Evolutionary conservation across 1,140 invertebrate species (phyloP), one percentile per base, ranked within the genome.

Genomic region (Diprion similis): DNA sequence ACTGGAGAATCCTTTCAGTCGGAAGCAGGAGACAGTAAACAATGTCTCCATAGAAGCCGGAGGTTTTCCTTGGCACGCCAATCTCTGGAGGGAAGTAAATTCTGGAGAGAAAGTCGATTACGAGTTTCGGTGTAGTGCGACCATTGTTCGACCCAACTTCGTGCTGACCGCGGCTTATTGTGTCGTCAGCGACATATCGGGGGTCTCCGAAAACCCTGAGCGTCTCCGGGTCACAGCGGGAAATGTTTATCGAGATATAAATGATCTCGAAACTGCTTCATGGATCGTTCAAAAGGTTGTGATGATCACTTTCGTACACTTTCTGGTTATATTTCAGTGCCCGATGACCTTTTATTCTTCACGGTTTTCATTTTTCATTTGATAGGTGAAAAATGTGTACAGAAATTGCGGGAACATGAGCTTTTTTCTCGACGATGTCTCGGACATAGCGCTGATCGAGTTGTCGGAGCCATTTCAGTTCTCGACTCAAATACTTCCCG

Each of bases 31-130:
- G 0, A 80, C 87, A 47, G 77, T 85, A 8, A 78, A 85, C 59
- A 86, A 84, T 46, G 51, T n/a, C 1, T 0, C 0, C 3, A 76
- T 85, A 7, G 78, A 80, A 8, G 75, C 85, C n/a, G 76, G 72
- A 0, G 83, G 86, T 45, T 86, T 88, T 69, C 86, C 86, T 6
- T 88, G 87, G 87, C 86, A 88, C 24, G 86, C 82, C 8, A 84
- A 85, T 15, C 59, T 88, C 8, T 88, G 87, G n/a, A 13, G 2
- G 51, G n/a, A 11, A n/a, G 8, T 11, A 1, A 13, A 3, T 8
- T 59, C 51, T 2, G 51, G 8, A 59, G 51, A 8, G 51, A n/a
- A 0, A 59, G n/a, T n/a, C 51, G 1, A 59, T 1, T 3, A 59
- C 11, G 51, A 1, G 8, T 59, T 59, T 8, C 51, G 11, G 11